Evolutionary conservation across 2,888 invertebrate species (phyloP).

Genomic region (Troides oblongomaculatus): DNA sequence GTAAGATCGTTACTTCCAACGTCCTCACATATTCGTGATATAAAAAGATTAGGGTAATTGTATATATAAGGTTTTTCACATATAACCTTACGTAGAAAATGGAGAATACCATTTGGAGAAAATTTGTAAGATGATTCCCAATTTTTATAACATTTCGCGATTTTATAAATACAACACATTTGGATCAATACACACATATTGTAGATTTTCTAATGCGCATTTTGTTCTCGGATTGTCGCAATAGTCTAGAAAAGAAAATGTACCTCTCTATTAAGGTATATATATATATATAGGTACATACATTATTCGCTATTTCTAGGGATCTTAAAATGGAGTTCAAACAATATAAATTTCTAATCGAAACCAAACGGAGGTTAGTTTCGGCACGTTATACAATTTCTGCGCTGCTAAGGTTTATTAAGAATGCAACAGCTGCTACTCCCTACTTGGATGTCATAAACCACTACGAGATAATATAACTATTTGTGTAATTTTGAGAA

Average conservation of each 20-base stretch:
- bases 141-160: neutral
- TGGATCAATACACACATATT: neutral
- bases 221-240: neutral
- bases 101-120: neutral
- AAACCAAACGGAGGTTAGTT: constrained; percentile 22
- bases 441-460: constrained; percentile 14
- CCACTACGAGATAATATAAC: constrained; percentile 20
- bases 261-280: neutral
- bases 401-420: constrained; percentile 21
- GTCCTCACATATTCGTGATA: constrained; percentile 2
- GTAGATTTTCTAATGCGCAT: neutral
- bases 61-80: neutral
- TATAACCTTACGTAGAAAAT: neutral
- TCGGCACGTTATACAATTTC: constrained; percentile 20
- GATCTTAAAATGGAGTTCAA: constrained; percentile 7
- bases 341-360: constrained; percentile 21
- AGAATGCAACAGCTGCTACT: constrained; percentile 23
- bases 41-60: constrained; percentile 3
- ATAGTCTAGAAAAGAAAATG: neutral
- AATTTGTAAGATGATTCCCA: neutral
- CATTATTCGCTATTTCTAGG: neutral
- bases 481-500: constrained; percentile 15
- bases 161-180: neutral
- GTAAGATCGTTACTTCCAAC: constrained; percentile 6
- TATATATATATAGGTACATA: neutral